These are phyloP conservation scores for Erythrocercus mccallii DNA, from an alignment of 2,113 vertebrate species.

Conservation along the genomic window DNA sequence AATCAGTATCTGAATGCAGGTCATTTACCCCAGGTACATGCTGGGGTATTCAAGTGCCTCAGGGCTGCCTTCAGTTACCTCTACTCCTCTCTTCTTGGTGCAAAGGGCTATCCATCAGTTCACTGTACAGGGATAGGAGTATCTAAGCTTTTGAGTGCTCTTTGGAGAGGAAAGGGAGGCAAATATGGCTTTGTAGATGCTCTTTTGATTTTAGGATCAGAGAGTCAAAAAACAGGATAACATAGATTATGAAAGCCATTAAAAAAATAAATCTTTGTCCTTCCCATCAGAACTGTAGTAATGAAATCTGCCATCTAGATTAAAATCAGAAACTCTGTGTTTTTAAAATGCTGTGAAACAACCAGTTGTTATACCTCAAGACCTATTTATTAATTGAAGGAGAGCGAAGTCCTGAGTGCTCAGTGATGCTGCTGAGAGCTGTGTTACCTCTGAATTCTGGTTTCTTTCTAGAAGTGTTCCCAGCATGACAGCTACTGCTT, in stretches of 20 bases:
- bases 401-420: neutral
- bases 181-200: neutral
- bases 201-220: neutral
- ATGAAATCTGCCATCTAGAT: neutral
- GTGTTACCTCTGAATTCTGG: neutral
- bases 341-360: neutral
- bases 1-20: neutral
- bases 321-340: neutral
- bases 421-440: rapidly evolving
- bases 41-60: rapidly evolving
- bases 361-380: neutral
- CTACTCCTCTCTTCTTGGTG: neutral
- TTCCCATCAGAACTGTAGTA: neutral
- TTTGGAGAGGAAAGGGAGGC: neutral
- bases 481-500: neutral
- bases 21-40: rapidly evolving
- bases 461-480: neutral
- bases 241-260: neutral
- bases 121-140: rapidly evolving
- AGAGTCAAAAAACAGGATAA: neutral
- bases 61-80: neutral
- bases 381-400: neutral
- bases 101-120: neutral
- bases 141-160: neutral
- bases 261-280: neutral